A percentile compares a stretch with the other conserved stretches of the same genome.
phyloP scores from a whole-genome alignment of 2,113 vertebrate genomes.

The Amphiprion ocellaris region DNA sequence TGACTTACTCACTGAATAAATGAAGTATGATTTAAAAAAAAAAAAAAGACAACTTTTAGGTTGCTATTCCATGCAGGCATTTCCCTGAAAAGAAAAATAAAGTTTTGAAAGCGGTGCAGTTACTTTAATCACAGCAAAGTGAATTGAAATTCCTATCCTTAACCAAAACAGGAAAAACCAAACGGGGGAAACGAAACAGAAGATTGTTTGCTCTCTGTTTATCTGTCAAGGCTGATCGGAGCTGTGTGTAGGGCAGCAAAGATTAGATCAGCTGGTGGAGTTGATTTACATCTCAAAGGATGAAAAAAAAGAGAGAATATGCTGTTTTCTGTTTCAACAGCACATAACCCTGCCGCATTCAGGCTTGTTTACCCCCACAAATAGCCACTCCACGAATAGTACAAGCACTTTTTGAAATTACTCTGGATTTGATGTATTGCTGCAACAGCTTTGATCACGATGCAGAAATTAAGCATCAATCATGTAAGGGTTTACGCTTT shows the following conservation, averaged over 20 bases:
- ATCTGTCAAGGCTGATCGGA: conserved; percentile 25
- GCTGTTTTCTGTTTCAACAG: conserved; percentile 26
- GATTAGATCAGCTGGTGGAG: conserved; percentile 50
- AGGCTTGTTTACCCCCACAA: conserved; percentile 49
- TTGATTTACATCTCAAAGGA: conserved; percentile 61
- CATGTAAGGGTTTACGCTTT: conserved; percentile 46
- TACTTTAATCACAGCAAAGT: conserved; percentile 20
- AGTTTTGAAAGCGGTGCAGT: conserved; percentile 7
- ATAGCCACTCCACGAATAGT: conserved; percentile 34
- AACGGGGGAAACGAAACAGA: background rate
- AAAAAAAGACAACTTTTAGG: conserved; percentile 28
- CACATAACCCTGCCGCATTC: conserved; percentile 28
- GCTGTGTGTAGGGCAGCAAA: conserved; percentile 29
- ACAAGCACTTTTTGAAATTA: conserved; percentile 64
- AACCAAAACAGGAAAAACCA: background rate
- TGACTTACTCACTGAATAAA: conserved; percentile 57
- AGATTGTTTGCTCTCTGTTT: conserved; percentile 33
- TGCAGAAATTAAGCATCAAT: conserved; percentile 62
- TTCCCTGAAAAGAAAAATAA: conserved; percentile 24
- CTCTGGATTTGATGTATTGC: conserved; percentile 51
- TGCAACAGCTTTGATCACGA: conserved; percentile 53
- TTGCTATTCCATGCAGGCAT: background rate
- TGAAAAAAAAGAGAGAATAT: conserved; percentile 13
- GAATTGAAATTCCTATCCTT: background rate
- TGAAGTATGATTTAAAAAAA: background rate